Conservation (phyloP, 2,113 vertebrate species). For the Bettongia penicillata region DNA sequence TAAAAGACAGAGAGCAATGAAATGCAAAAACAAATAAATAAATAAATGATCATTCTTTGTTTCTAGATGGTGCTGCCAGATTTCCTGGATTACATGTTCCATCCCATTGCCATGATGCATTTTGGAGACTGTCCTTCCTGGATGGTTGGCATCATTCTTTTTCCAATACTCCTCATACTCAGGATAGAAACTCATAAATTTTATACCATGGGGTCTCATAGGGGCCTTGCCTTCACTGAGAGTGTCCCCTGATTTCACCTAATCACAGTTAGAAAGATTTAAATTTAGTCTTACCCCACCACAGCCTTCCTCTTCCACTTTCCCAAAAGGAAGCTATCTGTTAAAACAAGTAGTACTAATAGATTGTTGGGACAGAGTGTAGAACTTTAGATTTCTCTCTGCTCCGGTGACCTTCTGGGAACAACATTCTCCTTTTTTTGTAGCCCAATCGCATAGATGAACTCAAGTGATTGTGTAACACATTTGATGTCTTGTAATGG, state of each 20-base stretch:
- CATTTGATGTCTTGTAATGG: neutral
- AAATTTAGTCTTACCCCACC: neutral
- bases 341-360: neutral
- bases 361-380: neutral
- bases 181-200: neutral
- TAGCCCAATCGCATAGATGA: neutral
- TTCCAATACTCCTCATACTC: neutral
- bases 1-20: neutral
- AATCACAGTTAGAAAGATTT: neutral
- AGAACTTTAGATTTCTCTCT: neutral
- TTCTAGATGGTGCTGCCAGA: neutral
- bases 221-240: neutral
- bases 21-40: neutral
- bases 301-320: neutral
- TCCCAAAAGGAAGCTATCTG: neutral
- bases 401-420: neutral
- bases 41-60: neutral
- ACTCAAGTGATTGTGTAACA: neutral
- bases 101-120: neutral
- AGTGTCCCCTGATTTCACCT: neutral
- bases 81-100: neutral
- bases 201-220: neutral
- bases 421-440: neutral
- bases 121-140: neutral
- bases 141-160: neutral